Conservation (phyloP, 2,113 vertebrate genomes). For the Xenopus laevis region DNA sequence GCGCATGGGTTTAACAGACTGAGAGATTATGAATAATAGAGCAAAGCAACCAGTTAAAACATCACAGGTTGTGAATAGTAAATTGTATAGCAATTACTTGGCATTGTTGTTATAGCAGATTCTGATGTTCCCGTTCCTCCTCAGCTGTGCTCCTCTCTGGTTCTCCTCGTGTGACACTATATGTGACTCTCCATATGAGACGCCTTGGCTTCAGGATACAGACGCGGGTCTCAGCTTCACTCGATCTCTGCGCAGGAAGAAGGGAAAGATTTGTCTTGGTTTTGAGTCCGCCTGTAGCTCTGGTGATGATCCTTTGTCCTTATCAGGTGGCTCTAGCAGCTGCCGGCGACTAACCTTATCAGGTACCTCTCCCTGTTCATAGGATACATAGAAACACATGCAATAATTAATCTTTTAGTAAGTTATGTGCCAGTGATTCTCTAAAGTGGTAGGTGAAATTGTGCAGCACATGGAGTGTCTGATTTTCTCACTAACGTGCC, state of each 20-base stretch:
- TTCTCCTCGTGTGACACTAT: constrained; percentile 65
- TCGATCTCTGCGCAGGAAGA: constrained; percentile 62
- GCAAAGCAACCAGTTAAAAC: too few relatives aligned
- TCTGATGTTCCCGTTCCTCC: neutral
- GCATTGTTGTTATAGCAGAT: too few relatives aligned
- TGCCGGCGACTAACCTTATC: constrained; percentile 22
- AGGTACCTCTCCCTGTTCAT: constrained; percentile 26
- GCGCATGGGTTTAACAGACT: too few relatives aligned
- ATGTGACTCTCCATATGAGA: constrained; percentile 50
- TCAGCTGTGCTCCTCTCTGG: constrained; percentile 47
- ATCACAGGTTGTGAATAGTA: too few relatives aligned
- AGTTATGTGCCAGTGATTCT: too few relatives aligned
- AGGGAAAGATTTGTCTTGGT: constrained; percentile 55
- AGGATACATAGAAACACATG: too few relatives aligned
- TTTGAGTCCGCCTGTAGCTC: constrained; percentile 43
- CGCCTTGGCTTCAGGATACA: neutral
- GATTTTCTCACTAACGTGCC: too few relatives aligned
- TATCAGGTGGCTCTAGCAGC: constrained; percentile 16
- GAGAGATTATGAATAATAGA: too few relatives aligned
- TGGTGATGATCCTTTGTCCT: constrained; percentile 32
- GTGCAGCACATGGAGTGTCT: too few relatives aligned
- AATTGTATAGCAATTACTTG: too few relatives aligned
- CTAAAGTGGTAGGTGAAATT: too few relatives aligned
- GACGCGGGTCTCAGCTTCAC: constrained; percentile 36
- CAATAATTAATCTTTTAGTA: too few relatives aligned